Base-by-base conservation (phyloP, 2,888 invertebrate species). In the Pyrochroa serraticornis region DNA sequence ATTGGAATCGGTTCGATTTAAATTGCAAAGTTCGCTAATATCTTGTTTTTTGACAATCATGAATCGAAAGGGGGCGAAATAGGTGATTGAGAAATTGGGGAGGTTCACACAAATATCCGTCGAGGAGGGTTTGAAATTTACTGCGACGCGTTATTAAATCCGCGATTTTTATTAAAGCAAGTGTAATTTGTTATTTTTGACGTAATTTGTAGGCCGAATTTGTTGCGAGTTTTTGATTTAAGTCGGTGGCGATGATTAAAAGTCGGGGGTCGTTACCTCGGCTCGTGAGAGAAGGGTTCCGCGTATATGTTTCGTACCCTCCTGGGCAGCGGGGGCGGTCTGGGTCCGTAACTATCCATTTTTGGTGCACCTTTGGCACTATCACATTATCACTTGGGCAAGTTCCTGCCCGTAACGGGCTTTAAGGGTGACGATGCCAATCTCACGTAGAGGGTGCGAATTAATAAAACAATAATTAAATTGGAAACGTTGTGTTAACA, bases 231-330 rank as follows among this genome's bases (percentile, higher is more conserved):
- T 22, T 22, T 22, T 22, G 22, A 22, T 22, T 22, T 22, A 22
- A 22, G 22, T 22, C 22, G 22, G 22, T 22, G 22, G 22, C 22
- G 22, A 22, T 22, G 22, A 22, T 22, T 22, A 22, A 22, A 22
- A 22, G 22, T 22, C 22, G 22, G 22, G 22, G 22, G 22, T 22
- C 22, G 49, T 72, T 78, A 79, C 79, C 79, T 80, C 70, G 75
- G 74, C 65, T 80, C 79, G 74, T 86, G 86, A 66, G 84, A 83
- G 80, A 86, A 86, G 70, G 86, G 87, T 73, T 86, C 86, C 36
- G 86, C 86, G 71, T 86, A 86, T 78, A 86, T 86, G 77, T 86
- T 86, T 75, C 86, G 80, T 71, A 85, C 84, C 75, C 85, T 84
- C 63, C 86, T 81, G 59, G 86, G 84, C 63, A 86, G 82, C 67